Evolutionary conservation across 2,113 vertebrate species (phyloP).

Genomic region (Chloropsis cyanopogon): DNA sequence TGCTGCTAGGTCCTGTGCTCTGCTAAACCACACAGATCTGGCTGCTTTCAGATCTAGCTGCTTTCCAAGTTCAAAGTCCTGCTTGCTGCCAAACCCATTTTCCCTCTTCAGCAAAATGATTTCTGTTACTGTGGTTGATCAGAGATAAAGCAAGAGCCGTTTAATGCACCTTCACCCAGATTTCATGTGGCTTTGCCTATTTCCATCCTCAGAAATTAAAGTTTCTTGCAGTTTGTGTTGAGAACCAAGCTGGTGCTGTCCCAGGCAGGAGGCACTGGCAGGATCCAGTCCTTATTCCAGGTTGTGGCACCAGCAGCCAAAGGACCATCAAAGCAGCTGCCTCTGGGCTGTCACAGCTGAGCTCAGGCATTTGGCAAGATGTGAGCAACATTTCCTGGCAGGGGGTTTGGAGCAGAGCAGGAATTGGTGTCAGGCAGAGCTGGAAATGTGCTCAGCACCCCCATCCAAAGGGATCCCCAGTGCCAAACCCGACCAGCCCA

Average conservation of each 20-base stretch:
- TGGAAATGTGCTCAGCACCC: not conserved
- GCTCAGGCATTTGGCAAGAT: not conserved
- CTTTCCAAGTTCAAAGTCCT: not conserved
- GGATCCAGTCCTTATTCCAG: not conserved
- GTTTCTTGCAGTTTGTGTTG: not conserved
- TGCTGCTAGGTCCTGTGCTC: not conserved
- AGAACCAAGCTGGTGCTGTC: not conserved
- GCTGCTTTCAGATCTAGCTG: not conserved
- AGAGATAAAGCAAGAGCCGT: conserved; percentile 12
- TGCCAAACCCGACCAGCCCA: not conserved
- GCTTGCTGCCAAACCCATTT: conserved; percentile 1
- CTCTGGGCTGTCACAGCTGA: not conserved
- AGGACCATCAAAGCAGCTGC: not conserved
- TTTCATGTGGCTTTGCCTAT: not conserved
- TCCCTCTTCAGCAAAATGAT: not conserved
- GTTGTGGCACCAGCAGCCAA: not conserved
- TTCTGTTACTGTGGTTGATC: not conserved
- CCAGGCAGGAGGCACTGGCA: not conserved
- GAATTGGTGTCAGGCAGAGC: not conserved
- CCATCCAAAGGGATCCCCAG: not conserved
- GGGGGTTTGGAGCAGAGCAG: not conserved
- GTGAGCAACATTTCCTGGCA: not conserved
- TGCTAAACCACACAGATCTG: conserved; percentile 9
- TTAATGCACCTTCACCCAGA: conserved; percentile 7
- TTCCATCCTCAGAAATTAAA: not conserved